Evolutionary conservation across 2,888 invertebrate species (phyloP).

Genomic region (Petrolisthes cinctipes): DNA sequence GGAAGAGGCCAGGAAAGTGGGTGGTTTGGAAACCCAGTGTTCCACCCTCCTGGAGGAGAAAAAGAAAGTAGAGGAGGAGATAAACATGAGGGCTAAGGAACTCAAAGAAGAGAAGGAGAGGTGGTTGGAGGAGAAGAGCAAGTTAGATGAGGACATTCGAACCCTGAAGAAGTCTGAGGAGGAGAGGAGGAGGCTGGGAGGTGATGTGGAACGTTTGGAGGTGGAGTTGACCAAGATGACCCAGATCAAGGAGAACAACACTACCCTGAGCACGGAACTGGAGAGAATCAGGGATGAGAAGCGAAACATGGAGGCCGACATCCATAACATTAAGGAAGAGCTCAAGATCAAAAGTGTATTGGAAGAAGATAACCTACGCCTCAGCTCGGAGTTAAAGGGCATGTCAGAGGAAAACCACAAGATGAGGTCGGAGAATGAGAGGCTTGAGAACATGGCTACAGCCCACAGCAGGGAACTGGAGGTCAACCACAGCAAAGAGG

Average conservation of each 20-base stretch:
- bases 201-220: conserved; percentile 46
- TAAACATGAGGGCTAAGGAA: conserved; percentile 15
- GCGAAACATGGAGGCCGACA: background rate
- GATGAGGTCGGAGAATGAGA: conserved; percentile 25
- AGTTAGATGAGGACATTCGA: conserved; percentile 34
- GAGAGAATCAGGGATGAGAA: conserved; percentile 31
- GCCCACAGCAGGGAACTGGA: background rate
- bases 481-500: conserved; percentile 5
- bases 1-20: conserved; percentile 84
- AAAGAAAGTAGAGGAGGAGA: conserved; percentile 25
- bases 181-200: conserved; percentile 38
- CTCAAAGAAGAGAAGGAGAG: conserved; percentile 23
- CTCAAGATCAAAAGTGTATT: conserved; percentile 25
- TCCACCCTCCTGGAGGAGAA: conserved; percentile 31
- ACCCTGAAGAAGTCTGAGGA: conserved; percentile 46
- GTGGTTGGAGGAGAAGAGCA: conserved; percentile 13
- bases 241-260: conserved; percentile 42
- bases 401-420: conserved; percentile 37
- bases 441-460: conserved; percentile 27
- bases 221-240: conserved; percentile 49
- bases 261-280: conserved; percentile 19
- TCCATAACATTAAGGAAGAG: conserved; percentile 30
- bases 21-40: conserved; percentile 79
- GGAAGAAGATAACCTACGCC: conserved; percentile 41
- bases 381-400: conserved; percentile 24